These are phyloP conservation scores for Calliopsis andreniformis DNA, from an alignment of 1,140 invertebrate species.

Conservation along the genomic window DNA sequence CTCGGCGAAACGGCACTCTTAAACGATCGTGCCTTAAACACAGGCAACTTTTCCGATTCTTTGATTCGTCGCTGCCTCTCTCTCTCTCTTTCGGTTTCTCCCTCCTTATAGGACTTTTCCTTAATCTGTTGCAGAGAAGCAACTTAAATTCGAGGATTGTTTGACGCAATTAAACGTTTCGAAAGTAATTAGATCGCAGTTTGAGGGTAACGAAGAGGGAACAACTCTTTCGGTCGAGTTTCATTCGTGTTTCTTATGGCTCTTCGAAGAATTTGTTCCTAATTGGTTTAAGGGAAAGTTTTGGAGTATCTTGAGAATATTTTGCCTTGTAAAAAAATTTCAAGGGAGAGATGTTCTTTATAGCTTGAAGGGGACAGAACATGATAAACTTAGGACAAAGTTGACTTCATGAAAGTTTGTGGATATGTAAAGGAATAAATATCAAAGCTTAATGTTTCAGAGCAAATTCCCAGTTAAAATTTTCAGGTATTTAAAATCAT, in stretches of 20 bases:
- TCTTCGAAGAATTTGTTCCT: not conserved
- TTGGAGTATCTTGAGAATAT: not conserved
- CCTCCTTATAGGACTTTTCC: too few species aligned
- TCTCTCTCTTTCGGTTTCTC: too few species aligned
- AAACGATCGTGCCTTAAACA: conserved; percentile 45
- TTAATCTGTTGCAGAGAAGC: conserved; percentile 13
- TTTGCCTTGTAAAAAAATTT: too few species aligned
- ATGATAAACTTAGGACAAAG: too few species aligned
- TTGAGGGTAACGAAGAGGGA: not conserved
- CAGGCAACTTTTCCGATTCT: conserved; percentile 7
- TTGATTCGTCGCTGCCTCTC: conserved; percentile 9
- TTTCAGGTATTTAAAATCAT: too few species aligned
- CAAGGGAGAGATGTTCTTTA: too few species aligned
- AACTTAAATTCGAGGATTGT: conserved; percentile 19
- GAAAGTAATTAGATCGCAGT: not conserved
- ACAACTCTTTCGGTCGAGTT: not conserved
- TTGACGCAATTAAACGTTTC: conserved; percentile 14
- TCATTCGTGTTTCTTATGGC: not conserved
- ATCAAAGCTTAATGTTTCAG: too few species aligned
- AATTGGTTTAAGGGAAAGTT: not conserved
- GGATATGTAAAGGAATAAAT: too few species aligned
- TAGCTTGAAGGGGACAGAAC: too few species aligned
- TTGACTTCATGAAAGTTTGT: too few species aligned
- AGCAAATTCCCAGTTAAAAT: too few species aligned
- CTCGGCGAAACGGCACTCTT: conserved; percentile 19